A percentile compares a stretch with the other conserved stretches of the same genome.
Evolutionary conservation across 2,113 vertebrate species (phyloP).

Genomic region (Pomatorhinus ruficollis): DNA sequence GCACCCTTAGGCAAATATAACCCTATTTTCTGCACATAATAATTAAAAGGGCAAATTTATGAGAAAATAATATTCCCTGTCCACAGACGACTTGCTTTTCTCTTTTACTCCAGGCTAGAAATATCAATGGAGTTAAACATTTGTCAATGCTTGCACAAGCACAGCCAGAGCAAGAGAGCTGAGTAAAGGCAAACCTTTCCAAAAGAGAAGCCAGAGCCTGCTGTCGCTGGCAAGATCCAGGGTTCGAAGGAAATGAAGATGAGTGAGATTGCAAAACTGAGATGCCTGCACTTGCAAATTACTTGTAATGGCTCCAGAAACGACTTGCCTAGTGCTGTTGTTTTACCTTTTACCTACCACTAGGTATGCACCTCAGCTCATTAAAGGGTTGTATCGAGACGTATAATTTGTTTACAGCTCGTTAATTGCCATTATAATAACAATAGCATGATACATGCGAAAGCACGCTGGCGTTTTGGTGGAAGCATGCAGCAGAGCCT

Average conservation of each 20-base stretch:
- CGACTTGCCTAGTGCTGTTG: constrained; percentile 16
- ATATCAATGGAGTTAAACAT: not conserved
- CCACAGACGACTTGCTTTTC: not conserved
- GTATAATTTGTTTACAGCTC: constrained; percentile 9
- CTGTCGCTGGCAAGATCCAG: not conserved
- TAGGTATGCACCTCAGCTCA: constrained; percentile 3
- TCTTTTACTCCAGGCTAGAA: not conserved
- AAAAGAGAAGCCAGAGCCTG: not conserved
- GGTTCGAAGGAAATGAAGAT: not conserved
- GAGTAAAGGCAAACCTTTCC: not conserved
- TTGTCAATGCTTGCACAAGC: not conserved
- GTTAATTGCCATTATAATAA: not conserved
- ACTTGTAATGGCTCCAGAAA: constrained; percentile 26
- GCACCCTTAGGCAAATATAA: not conserved
- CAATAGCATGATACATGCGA: not conserved
- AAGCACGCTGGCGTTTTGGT: not conserved
- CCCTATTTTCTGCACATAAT: not conserved
- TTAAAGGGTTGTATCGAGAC: not conserved
- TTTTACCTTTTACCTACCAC: constrained; percentile 51
- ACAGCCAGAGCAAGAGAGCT: not conserved
- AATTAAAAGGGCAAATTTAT: not conserved
- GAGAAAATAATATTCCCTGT: not conserved
- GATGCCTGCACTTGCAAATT: constrained; percentile 13
- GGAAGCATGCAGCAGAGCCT: not conserved
- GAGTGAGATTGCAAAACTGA: constrained; percentile 12